Evolutionary conservation across 1,140 invertebrate species (phyloP).

Genomic region (Cherax destructor): DNA sequence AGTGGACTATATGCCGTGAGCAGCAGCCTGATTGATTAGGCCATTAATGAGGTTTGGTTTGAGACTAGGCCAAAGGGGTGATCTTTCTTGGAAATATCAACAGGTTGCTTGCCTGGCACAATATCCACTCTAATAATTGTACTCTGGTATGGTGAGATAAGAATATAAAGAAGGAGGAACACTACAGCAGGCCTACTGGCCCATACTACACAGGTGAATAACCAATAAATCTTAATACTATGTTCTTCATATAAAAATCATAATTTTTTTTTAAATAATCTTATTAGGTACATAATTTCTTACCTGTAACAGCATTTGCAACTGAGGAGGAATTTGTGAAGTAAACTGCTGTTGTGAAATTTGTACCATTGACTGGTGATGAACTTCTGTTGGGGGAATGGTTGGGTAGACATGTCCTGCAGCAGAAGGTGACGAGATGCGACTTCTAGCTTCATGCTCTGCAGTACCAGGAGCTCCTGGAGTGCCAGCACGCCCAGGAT

Average conservation of each 20-base stretch:
- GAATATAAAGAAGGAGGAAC: too few relatives aligned
- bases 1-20: too few relatives aligned
- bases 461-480: constrained; percentile 47
- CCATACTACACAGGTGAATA: too few relatives aligned
- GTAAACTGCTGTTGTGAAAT: constrained; percentile 83
- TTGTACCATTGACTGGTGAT: constrained; percentile 78
- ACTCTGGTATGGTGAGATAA: too few relatives aligned
- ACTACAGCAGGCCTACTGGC: too few relatives aligned
- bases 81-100: too few relatives aligned
- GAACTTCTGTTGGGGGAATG: constrained; percentile 71
- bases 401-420: constrained; percentile 36
- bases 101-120: too few relatives aligned
- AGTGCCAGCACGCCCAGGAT: constrained; percentile 61
- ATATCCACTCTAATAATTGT: too few relatives aligned
- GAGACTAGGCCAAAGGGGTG: too few relatives aligned
- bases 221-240: too few relatives aligned
- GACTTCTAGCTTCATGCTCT: constrained; percentile 48
- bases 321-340: constrained; percentile 83
- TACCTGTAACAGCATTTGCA: constrained; percentile 85
- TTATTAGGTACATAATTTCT: constrained; percentile 80
- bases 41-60: too few relatives aligned
- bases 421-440: constrained; percentile 65
- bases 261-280: neutral
- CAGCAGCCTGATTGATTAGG: too few relatives aligned
- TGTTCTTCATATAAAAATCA: neutral